Conservation (phyloP, 2,797 vertebrate species). For the Chaetodon trifasciatus region DNA sequence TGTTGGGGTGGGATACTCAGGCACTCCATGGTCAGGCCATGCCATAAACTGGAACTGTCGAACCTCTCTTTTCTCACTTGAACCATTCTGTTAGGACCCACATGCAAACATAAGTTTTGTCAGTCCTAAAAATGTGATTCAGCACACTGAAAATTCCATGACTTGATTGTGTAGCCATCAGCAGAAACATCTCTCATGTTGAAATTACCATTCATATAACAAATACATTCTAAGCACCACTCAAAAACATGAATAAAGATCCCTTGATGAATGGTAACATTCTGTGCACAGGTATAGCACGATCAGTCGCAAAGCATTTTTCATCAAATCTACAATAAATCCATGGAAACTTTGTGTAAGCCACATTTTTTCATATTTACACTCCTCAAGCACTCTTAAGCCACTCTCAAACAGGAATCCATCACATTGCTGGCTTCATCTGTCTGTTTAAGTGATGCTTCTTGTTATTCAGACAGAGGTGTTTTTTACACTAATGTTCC, state of each 20-base stretch:
- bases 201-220: not conserved
- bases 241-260: constrained; percentile 3
- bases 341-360: not conserved
- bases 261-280: not conserved
- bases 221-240: constrained; percentile 6
- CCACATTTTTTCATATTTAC: not conserved
- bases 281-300: not conserved
- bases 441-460: not conserved
- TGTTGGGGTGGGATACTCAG: constrained; percentile 94
- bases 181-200: not conserved
- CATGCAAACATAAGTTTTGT: not conserved
- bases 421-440: not conserved
- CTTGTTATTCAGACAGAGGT: not conserved
- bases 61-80: constrained; percentile 94
- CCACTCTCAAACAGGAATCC: not conserved
- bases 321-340: constrained; percentile 2
- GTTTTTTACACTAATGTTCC: no score
- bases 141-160: not conserved
- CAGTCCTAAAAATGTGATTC: not conserved
- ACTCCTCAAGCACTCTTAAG: not conserved
- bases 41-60: constrained; percentile 98
- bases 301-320: not conserved
- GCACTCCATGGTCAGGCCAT: constrained; percentile 97
- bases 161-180: constrained; percentile 1
- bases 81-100: constrained; percentile 88